A percentile compares a stretch with the other conserved stretches of the same genome.
These are phyloP conservation scores for Sciaenops ocellatus DNA, from an alignment of 2,797 vertebrate species.

Conservation along the genomic window DNA sequence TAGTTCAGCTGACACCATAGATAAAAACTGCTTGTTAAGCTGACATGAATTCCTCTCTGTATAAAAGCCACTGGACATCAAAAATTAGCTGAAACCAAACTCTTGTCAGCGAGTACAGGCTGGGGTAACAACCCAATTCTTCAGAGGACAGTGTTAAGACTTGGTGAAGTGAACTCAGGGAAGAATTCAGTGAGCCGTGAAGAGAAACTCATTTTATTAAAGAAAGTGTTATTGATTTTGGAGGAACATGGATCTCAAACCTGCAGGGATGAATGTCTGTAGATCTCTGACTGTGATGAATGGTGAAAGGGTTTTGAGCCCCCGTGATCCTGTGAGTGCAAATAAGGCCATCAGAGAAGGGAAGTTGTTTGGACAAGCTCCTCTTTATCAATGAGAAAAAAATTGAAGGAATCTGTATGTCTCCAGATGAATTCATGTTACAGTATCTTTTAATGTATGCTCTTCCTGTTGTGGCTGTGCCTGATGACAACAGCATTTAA, in stretches of 20 bases:
- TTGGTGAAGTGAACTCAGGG: conserved; percentile 30
- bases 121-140: conserved; percentile 34
- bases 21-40: conserved; percentile 56
- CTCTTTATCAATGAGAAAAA: not conserved
- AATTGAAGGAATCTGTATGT: not conserved
- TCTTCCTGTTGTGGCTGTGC: not conserved
- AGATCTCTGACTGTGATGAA: conserved; percentile 51
- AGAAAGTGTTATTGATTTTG: conserved; percentile 78
- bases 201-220: conserved; percentile 68
- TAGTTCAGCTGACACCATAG: conserved; percentile 20
- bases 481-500: conserved; percentile 55
- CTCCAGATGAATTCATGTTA: not conserved
- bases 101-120: conserved; percentile 36
- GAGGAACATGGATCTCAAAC: conserved; percentile 57
- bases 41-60: conserved; percentile 38
- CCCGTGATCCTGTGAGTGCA: conserved; percentile 31
- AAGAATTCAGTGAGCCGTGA: conserved; percentile 55
- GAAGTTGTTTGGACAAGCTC: conserved; percentile 8
- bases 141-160: conserved; percentile 28
- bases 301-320: conserved; percentile 26
- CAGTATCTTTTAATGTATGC: not conserved
- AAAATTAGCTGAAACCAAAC: conserved; percentile 28
- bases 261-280: conserved; percentile 54
- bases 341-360: conserved; percentile 51
- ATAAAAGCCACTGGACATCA: conserved; percentile 33